Evolutionary conservation across 2,113 vertebrate genomes (phyloP).

Genomic region (Pituophis catenifer): DNA sequence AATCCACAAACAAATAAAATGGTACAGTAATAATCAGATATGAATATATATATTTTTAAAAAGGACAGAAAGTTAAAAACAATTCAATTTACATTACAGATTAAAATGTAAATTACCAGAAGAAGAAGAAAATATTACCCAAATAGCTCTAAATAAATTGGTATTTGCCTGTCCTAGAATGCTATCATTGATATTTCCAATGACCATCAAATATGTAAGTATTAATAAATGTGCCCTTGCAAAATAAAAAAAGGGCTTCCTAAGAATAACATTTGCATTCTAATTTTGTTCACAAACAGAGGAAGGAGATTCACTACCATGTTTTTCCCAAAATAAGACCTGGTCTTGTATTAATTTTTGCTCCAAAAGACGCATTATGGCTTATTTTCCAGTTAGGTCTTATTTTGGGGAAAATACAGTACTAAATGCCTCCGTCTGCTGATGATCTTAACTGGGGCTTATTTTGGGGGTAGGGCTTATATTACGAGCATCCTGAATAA

Average conservation of each 20-base stretch:
- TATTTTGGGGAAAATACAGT: too few species aligned
- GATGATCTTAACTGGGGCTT: too few species aligned
- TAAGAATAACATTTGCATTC: neutral
- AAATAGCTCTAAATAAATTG: neutral
- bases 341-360: too few species aligned
- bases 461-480: too few species aligned
- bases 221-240: neutral
- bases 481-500: too few species aligned
- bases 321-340: too few species aligned
- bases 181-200: neutral
- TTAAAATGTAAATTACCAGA: neutral
- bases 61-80: neutral
- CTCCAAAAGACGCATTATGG: too few species aligned
- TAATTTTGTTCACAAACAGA: neutral
- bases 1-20: neutral
- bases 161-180: neutral
- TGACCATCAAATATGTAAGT: neutral
- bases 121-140: neutral
- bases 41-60: neutral
- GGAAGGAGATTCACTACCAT: neutral
- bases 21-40: neutral
- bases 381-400: too few species aligned
- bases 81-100: neutral
- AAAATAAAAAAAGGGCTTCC: neutral
- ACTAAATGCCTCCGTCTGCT: too few species aligned